Conservation (phyloP, 1,140 invertebrate species). For the Melitaea cinxia region DNA sequence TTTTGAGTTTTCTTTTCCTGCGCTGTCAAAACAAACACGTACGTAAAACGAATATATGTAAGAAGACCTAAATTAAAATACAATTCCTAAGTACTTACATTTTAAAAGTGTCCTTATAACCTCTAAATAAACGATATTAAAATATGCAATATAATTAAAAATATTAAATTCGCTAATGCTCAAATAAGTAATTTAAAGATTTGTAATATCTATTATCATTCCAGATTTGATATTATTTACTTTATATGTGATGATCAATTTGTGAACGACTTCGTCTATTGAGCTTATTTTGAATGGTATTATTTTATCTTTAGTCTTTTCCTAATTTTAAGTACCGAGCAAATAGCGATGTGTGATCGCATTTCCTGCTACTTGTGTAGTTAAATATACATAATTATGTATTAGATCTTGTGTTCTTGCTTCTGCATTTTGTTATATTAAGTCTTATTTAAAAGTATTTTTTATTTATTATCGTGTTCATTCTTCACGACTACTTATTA, state of each 20-base stretch:
- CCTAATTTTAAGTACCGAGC: constrained; percentile 53
- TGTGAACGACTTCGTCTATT: constrained; percentile 5
- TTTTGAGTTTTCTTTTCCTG: no score
- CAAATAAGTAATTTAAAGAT: constrained; percentile 3
- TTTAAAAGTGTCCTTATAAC: background rate
- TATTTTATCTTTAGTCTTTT: constrained; percentile 12
- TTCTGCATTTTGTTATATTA: constrained; percentile 57
- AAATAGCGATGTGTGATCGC: constrained; percentile 68
- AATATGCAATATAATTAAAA: constrained; percentile 2
- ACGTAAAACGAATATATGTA: no score
- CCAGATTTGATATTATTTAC: constrained; percentile 22
- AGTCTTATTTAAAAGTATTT: constrained; percentile 48
- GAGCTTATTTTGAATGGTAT: constrained; percentile 15
- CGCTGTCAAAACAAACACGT: no score
- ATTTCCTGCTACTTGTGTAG: constrained; percentile 49
- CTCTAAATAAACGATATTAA: constrained; percentile 7
- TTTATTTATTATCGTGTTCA: constrained; percentile 58
- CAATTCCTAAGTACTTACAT: background rate
- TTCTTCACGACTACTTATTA: constrained; percentile 63
- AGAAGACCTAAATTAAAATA: no score
- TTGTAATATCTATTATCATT: constrained; percentile 14
- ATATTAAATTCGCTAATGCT: constrained; percentile 6
- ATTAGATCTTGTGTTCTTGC: constrained; percentile 62
- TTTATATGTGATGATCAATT: constrained; percentile 17
- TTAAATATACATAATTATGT: constrained; percentile 47